phyloP scores from a whole-genome alignment of 2,113 vertebrate genomes.

The Lates calcarifer region DNA sequence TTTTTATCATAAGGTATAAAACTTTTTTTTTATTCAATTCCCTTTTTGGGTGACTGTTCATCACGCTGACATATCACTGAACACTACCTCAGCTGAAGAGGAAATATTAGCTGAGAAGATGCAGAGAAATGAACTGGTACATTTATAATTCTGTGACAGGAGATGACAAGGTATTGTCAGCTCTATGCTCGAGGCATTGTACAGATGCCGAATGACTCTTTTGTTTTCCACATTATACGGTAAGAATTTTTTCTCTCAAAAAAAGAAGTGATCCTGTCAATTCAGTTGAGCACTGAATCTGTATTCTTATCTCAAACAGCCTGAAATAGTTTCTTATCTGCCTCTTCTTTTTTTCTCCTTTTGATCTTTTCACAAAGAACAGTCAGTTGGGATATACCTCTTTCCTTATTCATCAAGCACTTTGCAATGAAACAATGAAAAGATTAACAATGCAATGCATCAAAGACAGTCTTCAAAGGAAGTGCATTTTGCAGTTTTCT shows the following conservation, averaged over 20 bases:
- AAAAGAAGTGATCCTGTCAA: slow-evolving; percentile 20
- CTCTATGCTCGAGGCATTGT: slow-evolving; percentile 5
- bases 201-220: slow-evolving; percentile 8
- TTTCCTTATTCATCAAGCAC: slow-evolving; percentile 71
- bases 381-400: slow-evolving; percentile 57
- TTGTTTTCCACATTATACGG: slow-evolving; percentile 24
- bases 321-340: slow-evolving; percentile 51
- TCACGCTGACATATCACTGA: slow-evolving; percentile 6
- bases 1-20: slow-evolving; percentile 5
- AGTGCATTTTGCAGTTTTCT: slow-evolving; percentile 61
- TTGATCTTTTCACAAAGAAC: slow-evolving; percentile 68
- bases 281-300: slow-evolving; percentile 31
- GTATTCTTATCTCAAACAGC: slow-evolving; percentile 36
- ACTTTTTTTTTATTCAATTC: slow-evolving; percentile 7
- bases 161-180: slow-evolving; percentile 9
- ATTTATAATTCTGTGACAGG: slow-evolving; percentile 8
- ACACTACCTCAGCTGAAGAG: not conserved
- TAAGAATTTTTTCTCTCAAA: not conserved
- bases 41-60: not conserved
- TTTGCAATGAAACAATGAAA: slow-evolving; percentile 69
- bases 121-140: not conserved
- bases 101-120: slow-evolving; percentile 12
- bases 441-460: slow-evolving; percentile 71
- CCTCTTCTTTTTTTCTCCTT: slow-evolving; percentile 31
- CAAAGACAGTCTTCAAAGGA: slow-evolving; percentile 78